These are phyloP conservation scores for Lucilia cuprina DNA, from an alignment of 1,140 invertebrate genomes.

Conservation along the genomic window DNA sequence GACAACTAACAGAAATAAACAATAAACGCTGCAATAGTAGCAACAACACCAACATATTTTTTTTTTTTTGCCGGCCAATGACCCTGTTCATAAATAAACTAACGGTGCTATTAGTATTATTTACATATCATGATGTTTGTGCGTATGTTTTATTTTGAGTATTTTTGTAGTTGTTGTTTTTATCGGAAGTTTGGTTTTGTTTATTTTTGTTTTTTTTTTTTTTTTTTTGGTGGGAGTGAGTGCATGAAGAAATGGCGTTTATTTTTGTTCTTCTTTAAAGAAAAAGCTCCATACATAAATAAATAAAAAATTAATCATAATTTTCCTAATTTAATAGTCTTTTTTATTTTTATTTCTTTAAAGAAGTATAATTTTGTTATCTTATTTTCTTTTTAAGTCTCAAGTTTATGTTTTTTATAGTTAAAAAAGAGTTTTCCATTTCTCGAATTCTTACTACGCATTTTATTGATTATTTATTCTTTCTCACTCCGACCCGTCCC, in stretches of 20 bases:
- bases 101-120: not conserved
- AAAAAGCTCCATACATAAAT: not conserved
- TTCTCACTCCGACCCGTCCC: not conserved
- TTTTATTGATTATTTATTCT: not conserved
- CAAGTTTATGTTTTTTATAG: too few species aligned
- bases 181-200: not conserved
- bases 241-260: not conserved
- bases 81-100: not conserved
- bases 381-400: too few species aligned
- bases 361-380: too few species aligned
- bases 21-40: not conserved
- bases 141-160: not conserved
- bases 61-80: not conserved
- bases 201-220: not conserved
- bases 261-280: not conserved
- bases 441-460: not conserved
- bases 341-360: too few species aligned
- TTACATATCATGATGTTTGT: not conserved
- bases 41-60: not conserved
- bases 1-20: not conserved
- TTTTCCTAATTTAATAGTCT: too few species aligned
- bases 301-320: not conserved
- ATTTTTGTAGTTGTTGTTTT: not conserved
- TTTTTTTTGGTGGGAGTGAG: not conserved
- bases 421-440: not conserved